Percentiles rank a stretch among this genome's conserved stretches.
phyloP scores from a whole-genome alignment of 1,140 invertebrate genomes.

The Drosophila pseudoananassae region DNA sequence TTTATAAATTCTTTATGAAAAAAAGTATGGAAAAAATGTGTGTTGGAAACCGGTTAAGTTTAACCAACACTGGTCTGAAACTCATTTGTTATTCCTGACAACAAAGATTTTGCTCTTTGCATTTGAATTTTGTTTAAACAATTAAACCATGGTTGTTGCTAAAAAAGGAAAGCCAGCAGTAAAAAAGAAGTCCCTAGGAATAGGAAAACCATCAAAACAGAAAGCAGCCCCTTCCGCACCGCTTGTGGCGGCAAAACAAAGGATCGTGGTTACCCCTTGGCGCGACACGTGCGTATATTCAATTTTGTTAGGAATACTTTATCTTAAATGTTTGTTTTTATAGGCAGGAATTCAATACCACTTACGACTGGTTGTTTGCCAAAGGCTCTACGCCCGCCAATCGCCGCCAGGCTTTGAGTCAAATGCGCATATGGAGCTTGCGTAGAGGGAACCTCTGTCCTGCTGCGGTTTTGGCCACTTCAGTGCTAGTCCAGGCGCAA shows the following conservation, averaged over 20 bases:
- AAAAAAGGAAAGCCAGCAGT: conserved; percentile 13
- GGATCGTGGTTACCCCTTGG: conserved; percentile 69
- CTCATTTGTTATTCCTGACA: not conserved
- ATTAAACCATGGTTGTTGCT: not conserved
- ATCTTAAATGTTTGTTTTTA: not conserved
- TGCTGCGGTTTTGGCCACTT: conserved; percentile 74
- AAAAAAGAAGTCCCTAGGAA: conserved; percentile 12
- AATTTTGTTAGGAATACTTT: not conserved
- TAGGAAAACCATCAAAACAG: conserved; percentile 4
- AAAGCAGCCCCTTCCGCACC: not conserved
- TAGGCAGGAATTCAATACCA: conserved; percentile 69
- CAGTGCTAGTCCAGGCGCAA: conserved; percentile 62
- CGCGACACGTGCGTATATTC: conserved; percentile 62
- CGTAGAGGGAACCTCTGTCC: conserved; percentile 73
- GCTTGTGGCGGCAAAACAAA: conserved; percentile 31
- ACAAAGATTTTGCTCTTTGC: not conserved
- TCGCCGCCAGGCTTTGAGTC: conserved; percentile 39
- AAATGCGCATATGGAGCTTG: conserved; percentile 71
- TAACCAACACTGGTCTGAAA: not conserved
- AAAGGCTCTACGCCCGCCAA: conserved; percentile 20
- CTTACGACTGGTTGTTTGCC: conserved; percentile 58
- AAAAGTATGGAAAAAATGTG: not conserved
- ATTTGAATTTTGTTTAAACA: not conserved
- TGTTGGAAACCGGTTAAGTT: not conserved
- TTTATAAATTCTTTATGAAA: too few species aligned